These are phyloP conservation scores for Protophormia terraenovae DNA, from an alignment of 2,888 invertebrate species.

Conservation along the genomic window DNA sequence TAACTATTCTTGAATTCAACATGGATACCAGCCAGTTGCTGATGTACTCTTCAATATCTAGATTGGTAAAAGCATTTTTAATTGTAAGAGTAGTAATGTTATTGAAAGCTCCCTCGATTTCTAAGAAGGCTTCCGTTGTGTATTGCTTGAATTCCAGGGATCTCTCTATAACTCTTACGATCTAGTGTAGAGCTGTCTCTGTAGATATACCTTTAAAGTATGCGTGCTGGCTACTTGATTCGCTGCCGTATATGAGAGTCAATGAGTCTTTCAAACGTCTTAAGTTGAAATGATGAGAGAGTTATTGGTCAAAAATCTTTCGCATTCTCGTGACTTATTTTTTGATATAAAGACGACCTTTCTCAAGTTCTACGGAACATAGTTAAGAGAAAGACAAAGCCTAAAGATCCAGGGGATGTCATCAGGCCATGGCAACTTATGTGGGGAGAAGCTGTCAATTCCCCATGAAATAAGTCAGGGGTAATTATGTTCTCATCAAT, in stretches of 20 bases:
- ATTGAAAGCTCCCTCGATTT: not conserved
- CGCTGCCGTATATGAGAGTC: not conserved
- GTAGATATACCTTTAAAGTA: too few species aligned
- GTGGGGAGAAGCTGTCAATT: too few species aligned
- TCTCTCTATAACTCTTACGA: not conserved
- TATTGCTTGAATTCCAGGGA: not conserved
- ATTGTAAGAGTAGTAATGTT: not conserved
- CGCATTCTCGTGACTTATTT: not conserved
- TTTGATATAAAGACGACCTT: not conserved
- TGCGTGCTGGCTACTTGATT: not conserved
- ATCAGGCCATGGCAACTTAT: too few species aligned
- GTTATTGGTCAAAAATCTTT: not conserved
- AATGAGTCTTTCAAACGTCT: not conserved
- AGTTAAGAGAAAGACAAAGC: too few species aligned
- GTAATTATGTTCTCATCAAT: too few species aligned
- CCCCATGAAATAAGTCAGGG: too few species aligned
- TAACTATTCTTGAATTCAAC: not conserved
- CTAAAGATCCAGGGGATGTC: too few species aligned
- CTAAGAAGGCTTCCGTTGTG: not conserved
- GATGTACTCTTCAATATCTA: not conserved
- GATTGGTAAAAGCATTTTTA: not conserved
- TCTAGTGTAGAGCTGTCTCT: too few species aligned
- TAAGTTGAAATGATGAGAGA: not conserved
- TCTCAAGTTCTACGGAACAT: not conserved
- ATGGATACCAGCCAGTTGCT: not conserved